phyloP scores from a whole-genome alignment of 2,113 vertebrate genomes.

The Petaurus breviceps region DNA sequence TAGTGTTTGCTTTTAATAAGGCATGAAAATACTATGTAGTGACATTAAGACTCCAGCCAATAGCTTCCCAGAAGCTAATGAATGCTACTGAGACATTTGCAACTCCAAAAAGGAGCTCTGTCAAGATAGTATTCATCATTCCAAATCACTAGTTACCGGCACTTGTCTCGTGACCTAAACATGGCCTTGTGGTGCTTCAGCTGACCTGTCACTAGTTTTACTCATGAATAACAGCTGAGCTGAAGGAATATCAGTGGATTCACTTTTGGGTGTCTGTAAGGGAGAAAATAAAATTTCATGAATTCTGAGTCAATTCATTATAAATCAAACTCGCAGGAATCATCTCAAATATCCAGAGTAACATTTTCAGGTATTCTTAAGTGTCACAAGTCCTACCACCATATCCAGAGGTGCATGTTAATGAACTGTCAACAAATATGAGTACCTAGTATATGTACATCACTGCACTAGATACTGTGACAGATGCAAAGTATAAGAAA shows the following conservation, averaged over 20 bases:
- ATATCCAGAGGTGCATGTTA: background rate
- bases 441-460: background rate
- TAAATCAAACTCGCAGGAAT: background rate
- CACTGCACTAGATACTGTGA: background rate
- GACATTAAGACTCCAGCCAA: background rate
- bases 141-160: background rate
- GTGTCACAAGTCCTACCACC: background rate
- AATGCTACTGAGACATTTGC: background rate
- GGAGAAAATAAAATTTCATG: background rate
- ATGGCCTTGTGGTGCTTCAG: background rate
- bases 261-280: background rate
- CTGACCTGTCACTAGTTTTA: background rate
- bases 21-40: background rate
- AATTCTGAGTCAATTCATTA: background rate
- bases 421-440: background rate
- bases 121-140: background rate
- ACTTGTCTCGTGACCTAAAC: background rate
- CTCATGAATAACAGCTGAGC: background rate
- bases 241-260: background rate
- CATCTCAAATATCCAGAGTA: background rate
- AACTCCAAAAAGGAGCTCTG: background rate
- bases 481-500: background rate
- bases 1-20: background rate
- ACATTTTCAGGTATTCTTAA: background rate
- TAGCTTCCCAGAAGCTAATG: background rate